Conservation (phyloP, 2,888 invertebrate genomes). For the Sclerodermus sp. region DNA sequence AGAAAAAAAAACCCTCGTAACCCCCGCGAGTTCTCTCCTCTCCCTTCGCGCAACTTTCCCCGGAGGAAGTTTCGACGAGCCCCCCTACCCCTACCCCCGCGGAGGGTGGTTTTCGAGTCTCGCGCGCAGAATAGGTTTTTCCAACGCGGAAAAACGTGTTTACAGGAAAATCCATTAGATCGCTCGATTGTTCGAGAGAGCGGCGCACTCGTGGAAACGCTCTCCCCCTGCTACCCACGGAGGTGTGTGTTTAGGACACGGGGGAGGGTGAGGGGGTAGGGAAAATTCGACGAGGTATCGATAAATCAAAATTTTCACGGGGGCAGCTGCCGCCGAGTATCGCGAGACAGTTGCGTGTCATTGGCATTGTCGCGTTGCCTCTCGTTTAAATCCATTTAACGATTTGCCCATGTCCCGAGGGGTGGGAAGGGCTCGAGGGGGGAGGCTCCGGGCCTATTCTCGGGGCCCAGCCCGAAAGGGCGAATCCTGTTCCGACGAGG, state of each 20-base stretch:
- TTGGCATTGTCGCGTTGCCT: constrained; percentile 27
- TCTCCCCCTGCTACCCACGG: too few relatives aligned
- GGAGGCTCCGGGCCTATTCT: constrained; percentile 15
- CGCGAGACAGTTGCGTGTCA: constrained; percentile 30
- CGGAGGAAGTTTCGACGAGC: neutral
- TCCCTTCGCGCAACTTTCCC: too few relatives aligned
- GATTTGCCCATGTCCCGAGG: neutral
- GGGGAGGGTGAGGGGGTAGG: neutral
- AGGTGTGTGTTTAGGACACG: constrained; percentile 29
- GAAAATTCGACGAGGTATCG: constrained; percentile 20
- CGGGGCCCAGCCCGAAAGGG: constrained; percentile 14
- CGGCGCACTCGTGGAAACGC: constrained; percentile 7
- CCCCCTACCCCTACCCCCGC: neutral
- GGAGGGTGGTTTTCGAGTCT: constrained; percentile 3
- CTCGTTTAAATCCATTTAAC: constrained; percentile 44
- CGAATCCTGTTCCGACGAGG: constrained; percentile 27
- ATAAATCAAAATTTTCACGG: constrained; percentile 33
- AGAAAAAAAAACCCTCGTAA: too few relatives aligned
- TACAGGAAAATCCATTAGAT: too few relatives aligned
- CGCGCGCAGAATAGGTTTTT: too few relatives aligned
- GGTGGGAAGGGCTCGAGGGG: neutral
- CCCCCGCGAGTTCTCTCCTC: too few relatives aligned
- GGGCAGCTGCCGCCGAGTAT: constrained; percentile 28
- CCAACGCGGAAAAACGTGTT: too few relatives aligned
- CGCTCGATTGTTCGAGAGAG: too few relatives aligned